Percentiles rank a stretch among this genome's conserved stretches.
phyloP scores from a whole-genome alignment of 2,888 invertebrate genomes.

The Drosophila siamana region DNA sequence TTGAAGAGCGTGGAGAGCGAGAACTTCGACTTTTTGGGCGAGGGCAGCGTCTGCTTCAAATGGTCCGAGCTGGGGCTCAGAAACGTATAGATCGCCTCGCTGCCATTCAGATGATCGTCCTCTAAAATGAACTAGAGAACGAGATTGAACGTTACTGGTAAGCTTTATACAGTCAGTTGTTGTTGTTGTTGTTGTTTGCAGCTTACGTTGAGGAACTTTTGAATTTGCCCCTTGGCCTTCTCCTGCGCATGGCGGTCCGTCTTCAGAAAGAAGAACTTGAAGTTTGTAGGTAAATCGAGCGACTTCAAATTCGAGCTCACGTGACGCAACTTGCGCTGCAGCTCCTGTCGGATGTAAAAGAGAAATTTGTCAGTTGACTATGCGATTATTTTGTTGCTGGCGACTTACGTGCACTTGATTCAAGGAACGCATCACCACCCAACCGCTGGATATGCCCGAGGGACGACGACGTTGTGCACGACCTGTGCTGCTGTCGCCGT shows the following conservation, averaged over 20 bases:
- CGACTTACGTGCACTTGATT: slow-evolving; percentile 88
- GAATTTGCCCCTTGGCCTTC: slow-evolving; percentile 92
- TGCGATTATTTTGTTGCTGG: neutral
- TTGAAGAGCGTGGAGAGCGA: slow-evolving; percentile 94
- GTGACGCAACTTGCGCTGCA: slow-evolving; percentile 93
- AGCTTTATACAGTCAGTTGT: no score
- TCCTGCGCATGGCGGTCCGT: slow-evolving; percentile 92
- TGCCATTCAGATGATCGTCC: slow-evolving; percentile 94
- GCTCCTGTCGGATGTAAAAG: slow-evolving; percentile 86
- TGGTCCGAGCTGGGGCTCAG: slow-evolving; percentile 96
- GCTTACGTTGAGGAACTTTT: slow-evolving; percentile 93
- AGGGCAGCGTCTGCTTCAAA: slow-evolving; percentile 91
- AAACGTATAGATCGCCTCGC: slow-evolving; percentile 95
- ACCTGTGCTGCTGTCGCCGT: slow-evolving; percentile 68
- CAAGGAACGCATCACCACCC: slow-evolving; percentile 89
- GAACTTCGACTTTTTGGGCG: slow-evolving; percentile 94
- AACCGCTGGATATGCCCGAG: slow-evolving; percentile 88
- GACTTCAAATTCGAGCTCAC: slow-evolving; percentile 92
- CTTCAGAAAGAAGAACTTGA: slow-evolving; percentile 93
- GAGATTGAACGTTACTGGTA: no score
- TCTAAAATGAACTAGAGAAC: slow-evolving; percentile 91
- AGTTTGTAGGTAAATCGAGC: slow-evolving; percentile 92
- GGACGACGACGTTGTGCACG: slow-evolving; percentile 84
- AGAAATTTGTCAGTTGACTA: neutral
- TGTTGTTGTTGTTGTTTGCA: no score